Base-by-base conservation (phyloP, 1,140 invertebrate genomes). In the Sweltsa coloradensis region DNA sequence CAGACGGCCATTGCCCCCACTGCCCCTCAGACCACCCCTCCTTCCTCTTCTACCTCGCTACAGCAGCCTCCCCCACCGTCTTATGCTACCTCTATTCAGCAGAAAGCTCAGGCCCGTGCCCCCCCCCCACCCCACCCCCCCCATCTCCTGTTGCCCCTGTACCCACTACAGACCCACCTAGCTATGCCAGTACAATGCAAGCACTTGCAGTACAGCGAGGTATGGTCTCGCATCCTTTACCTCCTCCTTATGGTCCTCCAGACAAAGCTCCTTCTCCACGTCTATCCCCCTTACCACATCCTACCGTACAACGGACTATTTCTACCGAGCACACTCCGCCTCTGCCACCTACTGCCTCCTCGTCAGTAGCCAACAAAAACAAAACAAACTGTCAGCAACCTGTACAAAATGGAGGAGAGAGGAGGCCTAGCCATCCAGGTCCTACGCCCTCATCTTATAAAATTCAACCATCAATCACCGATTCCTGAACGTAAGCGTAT, bases 401-500 rank as follows among this genome's bases (percentile, higher is more conserved):
- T 9, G 60, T 59, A 40, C 69, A 69, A n/a, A 63, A 59, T 18
- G 57, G 51, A 14, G 56, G 59, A 16, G 47, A 53, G 27, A 42
- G 42, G 34, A 41, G 45, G 22, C 23, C 37, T 5, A 45, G 47
- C 45, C 51, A 54, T 18, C 54, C 49, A 36, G 41, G 54, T 19
- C 62, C 65, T 18, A 58, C 68, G 6, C 68, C 69, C 49, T 72
- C 70, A 11, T 65, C 71, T n/a, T 80, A 80, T 44, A 89, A 88
- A 65, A 86, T n/a, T 88, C 42, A 83, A 89, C 53, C 89, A 93
- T 59, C 85, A 89, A 52, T 95, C 90, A 2, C 93, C 93, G 0
- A 96, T 96, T 56, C 93, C 93, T 0, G 90, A 96, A 56, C 72
- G 92, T 4, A 92, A 89, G 55, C 83, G 86, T 47, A 84, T 95